Evolutionary conservation across 30 jellyfish, hydroid and myxozoan species (phyloP).

Genomic region (Mastigias papua): DNA sequence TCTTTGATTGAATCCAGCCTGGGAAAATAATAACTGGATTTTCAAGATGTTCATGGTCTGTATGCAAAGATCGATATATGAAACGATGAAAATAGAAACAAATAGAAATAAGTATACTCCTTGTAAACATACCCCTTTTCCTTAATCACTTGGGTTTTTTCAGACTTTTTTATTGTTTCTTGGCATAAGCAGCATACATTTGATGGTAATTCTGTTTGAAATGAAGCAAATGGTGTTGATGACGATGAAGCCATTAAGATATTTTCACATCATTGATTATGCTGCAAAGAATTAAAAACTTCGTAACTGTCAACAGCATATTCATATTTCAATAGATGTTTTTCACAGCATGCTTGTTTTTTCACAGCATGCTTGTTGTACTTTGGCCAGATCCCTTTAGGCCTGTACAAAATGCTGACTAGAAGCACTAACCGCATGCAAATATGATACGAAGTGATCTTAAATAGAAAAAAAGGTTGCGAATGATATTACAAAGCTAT

Average conservation of each 20-base stretch:
- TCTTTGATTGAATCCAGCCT: conserved; percentile 62
- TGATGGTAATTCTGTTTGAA: conserved; percentile 40
- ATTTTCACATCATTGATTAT: background rate
- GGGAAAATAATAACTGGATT: conserved; percentile 26
- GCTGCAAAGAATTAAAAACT: background rate
- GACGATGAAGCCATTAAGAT: background rate
- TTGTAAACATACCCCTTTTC: conserved; percentile 61
- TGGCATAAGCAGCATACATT: conserved; percentile 62
- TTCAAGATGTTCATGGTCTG: conserved; percentile 47
- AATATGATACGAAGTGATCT: background rate
- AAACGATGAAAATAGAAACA: conserved; percentile 6
- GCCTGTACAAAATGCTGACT: background rate
- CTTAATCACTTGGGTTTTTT: conserved; percentile 29
- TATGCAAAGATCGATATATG: background rate
- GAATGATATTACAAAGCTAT: background rate
- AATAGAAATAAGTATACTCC: conserved; percentile 8
- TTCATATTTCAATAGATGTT: conserved; percentile 35
- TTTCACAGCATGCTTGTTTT: conserved; percentile 26
- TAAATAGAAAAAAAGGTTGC: background rate
- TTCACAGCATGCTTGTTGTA: conserved; percentile 1
- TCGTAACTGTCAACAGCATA: conserved; percentile 26
- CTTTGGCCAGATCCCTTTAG: conserved; percentile 2
- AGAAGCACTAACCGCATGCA: background rate
- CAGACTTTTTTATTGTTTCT: conserved; percentile 49
- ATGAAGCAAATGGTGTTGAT: conserved; percentile 29